Conservation (phyloP, 2,797 vertebrate genomes). For the Epinephelus malabaricus region DNA sequence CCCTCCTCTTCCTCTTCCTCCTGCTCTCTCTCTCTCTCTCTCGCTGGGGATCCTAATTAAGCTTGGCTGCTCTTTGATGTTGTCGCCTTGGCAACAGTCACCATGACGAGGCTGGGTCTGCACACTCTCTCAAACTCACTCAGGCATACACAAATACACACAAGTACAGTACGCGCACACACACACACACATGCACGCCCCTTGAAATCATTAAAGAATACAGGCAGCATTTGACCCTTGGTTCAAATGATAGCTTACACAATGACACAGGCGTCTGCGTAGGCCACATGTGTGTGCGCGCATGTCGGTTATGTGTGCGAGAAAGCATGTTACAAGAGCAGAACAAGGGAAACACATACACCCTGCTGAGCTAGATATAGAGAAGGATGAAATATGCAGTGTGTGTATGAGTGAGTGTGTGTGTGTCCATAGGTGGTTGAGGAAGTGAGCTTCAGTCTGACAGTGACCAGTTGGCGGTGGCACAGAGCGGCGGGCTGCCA, state of each 20-base stretch:
- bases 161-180: conserved; percentile 51
- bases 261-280: conserved; percentile 36
- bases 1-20: conserved; percentile 37
- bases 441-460: conserved; percentile 29
- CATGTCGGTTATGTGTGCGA: conserved; percentile 33
- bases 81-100: conserved; percentile 93
- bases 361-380: conserved; percentile 41
- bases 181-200: conserved; percentile 11
- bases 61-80: conserved; percentile 88
- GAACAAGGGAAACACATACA: conserved; percentile 26
- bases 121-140: conserved; percentile 75
- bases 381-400: conserved; percentile 43
- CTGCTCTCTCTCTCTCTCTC: conserved; percentile 69
- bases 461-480: conserved; percentile 29
- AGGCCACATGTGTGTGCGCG: conserved; percentile 10
- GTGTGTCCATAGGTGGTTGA: conserved; percentile 31
- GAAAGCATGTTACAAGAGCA: conserved; percentile 20
- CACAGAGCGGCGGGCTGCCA: conserved; percentile 25
- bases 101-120: conserved; percentile 88
- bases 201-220: conserved; percentile 63
- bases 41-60: conserved; percentile 90
- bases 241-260: conserved; percentile 62
- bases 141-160: conserved; percentile 72
- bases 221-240: conserved; percentile 70
- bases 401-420: neutral